phyloP scores from a whole-genome alignment of 2,113 vertebrate genomes.

The Seriola dumerili region DNA sequence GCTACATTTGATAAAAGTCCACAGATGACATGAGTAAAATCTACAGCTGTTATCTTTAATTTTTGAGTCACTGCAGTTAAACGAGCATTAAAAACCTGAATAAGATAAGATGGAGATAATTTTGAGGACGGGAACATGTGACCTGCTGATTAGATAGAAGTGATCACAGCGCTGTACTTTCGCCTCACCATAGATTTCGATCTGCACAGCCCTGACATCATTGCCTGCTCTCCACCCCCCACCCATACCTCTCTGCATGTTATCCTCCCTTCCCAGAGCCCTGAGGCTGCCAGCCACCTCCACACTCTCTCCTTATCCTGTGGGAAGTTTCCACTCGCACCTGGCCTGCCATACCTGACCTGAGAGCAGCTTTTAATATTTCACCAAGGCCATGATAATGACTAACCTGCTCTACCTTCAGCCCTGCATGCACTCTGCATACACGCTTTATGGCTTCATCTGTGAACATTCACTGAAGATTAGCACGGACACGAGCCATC shows the following conservation, averaged over 20 bases:
- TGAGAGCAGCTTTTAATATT: constrained; percentile 66
- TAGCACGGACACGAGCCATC: constrained; percentile 42
- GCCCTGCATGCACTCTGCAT: constrained; percentile 12
- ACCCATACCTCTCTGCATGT: background rate
- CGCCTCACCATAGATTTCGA: background rate
- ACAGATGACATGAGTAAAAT: background rate
- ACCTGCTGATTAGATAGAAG: constrained; percentile 12
- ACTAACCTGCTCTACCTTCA: constrained; percentile 68
- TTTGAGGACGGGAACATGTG: background rate
- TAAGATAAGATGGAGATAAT: background rate
- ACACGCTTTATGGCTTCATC: constrained; percentile 66
- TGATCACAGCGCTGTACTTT: background rate
- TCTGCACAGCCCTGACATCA: background rate
- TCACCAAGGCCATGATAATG: constrained; percentile 75
- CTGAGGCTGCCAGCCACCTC: constrained; percentile 12
- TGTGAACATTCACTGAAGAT: constrained; percentile 65
- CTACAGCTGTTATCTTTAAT: background rate
- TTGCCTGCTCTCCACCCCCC: background rate
- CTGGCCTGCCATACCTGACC: constrained; percentile 26
- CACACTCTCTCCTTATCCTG: constrained; percentile 32
- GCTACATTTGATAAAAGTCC: background rate
- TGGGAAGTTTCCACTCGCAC: constrained; percentile 76
- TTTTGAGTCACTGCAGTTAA: background rate
- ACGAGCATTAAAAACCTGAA: background rate
- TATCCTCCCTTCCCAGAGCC: background rate